Evolutionary conservation across 2,888 invertebrate species (phyloP), one percentile per base, ranked within the genome.

Genomic region (Mythimna loreyi): DNA sequence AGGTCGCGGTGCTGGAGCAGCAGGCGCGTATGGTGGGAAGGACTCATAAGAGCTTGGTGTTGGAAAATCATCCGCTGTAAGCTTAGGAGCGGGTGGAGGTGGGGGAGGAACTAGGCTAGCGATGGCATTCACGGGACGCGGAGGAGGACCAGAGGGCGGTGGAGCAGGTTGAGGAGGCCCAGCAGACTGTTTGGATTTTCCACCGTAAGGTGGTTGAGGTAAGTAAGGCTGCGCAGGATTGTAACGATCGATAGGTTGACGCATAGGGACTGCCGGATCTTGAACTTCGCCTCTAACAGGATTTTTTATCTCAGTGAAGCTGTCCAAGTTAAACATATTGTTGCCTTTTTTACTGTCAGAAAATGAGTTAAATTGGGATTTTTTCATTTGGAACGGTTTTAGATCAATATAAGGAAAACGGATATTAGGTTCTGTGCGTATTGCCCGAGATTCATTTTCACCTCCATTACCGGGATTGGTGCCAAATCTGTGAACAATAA

Each of bases 161-260:
- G 58, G 21, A n/a, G 78, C 58, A 47, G 19, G 30, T 16, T 64
- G 25, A 3, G 83, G 71, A 13, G 79, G 61, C 49, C 65, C 75
- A 71, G 80, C 85, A 3, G 92, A 89, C 71, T 92, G 92, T 77
- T 94, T 92, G n/a, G 92, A 88, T 69, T 92, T 92, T 68, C 83
- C 87, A 11, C 92, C 92, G 68, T 93, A 94, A 23, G 87, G 85
- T 50, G 60, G 55, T 28, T 89, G 89, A 1, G 95, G 95, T 69
- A 96, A 88, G 84, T 96, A 95, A 2, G 96, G 94, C 78, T 96
- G 95, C 5, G 96, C 96, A n/a, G 96, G 94, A 84, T 96, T 96
- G 77, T 94, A 96, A 23, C 96, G 90, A 72, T 96, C 96, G 61
- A 95, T 87, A 7, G 90, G 90, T 61, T 91, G 90, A 49, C 86